These are phyloP conservation scores for Brenthis hecate DNA, from an alignment of 2,888 invertebrate genomes.

Conservation along the genomic window DNA sequence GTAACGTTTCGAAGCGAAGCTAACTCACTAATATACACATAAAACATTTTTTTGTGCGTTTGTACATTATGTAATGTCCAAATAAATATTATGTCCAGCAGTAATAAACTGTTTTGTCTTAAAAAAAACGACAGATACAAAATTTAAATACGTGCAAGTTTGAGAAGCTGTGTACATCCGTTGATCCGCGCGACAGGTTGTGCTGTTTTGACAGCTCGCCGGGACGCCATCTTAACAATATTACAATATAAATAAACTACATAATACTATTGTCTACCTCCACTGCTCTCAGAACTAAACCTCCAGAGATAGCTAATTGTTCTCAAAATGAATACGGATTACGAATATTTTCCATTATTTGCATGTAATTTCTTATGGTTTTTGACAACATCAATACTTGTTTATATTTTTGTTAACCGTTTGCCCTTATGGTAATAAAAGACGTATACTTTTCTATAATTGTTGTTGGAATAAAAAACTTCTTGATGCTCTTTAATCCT, in stretches of 20 bases:
- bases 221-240: conserved; percentile 53
- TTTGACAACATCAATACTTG: background rate
- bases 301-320: conserved; percentile 39
- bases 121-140: background rate
- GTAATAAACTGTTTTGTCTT: background rate
- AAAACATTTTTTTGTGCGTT: no score
- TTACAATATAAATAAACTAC: conserved; percentile 34
- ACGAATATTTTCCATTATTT: conserved; percentile 19
- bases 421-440: no score
- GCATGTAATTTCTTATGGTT: background rate
- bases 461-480: no score
- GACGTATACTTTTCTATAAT: no score
- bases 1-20: no score
- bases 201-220: conserved; percentile 72
- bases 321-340: conserved; percentile 39
- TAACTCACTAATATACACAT: no score
- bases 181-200: conserved; percentile 59
- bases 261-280: conserved; percentile 30
- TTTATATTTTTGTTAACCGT: no score
- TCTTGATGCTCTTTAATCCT: no score
- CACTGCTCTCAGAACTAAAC: conserved; percentile 38
- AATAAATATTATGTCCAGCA: no score
- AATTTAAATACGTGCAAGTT: conserved; percentile 40
- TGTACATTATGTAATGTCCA: no score
- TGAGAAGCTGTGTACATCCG: conserved; percentile 51